Percentiles rank a stretch among this genome's conserved stretches.
These are phyloP conservation scores for Melolontha melolontha DNA, from an alignment of 2,888 invertebrate species.

Conservation along the genomic window DNA sequence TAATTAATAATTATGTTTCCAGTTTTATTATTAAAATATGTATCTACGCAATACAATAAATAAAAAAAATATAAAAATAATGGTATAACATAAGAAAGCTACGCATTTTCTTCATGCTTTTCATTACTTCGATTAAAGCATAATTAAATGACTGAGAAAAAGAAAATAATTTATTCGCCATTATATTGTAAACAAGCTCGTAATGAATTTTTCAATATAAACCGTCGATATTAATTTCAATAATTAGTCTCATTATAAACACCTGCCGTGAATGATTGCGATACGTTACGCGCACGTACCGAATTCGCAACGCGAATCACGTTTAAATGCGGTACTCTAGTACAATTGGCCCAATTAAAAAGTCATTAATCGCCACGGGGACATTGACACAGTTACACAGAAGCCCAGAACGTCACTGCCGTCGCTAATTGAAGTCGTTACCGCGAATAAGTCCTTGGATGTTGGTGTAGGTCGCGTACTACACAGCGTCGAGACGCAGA, in stretches of 20 bases:
- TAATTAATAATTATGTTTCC: no score
- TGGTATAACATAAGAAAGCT: no score
- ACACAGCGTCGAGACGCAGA: constrained; percentile 51
- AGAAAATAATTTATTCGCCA: no score
- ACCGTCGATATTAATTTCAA: neutral
- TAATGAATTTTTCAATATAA: neutral
- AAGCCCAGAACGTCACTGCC: constrained; percentile 40
- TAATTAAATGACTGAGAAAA: no score
- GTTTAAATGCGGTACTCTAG: neutral
- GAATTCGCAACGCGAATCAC: constrained; percentile 2
- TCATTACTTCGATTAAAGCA: no score
- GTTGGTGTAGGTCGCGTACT: constrained; percentile 56
- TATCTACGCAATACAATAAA: no score
- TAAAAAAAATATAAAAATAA: no score
- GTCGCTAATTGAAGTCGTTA: constrained; percentile 55
- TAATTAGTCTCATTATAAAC: neutral
- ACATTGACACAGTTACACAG: constrained; percentile 49
- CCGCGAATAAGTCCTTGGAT: constrained; percentile 54
- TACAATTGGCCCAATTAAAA: constrained; percentile 28
- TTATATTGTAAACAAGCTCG: no score
- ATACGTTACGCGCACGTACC: neutral
- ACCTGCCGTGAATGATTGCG: neutral
- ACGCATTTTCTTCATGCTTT: no score
- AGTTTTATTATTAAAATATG: no score
- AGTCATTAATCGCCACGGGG: constrained; percentile 30